phyloP scores from a whole-genome alignment of 1,140 invertebrate species.

The Artemia franciscana region DNA sequence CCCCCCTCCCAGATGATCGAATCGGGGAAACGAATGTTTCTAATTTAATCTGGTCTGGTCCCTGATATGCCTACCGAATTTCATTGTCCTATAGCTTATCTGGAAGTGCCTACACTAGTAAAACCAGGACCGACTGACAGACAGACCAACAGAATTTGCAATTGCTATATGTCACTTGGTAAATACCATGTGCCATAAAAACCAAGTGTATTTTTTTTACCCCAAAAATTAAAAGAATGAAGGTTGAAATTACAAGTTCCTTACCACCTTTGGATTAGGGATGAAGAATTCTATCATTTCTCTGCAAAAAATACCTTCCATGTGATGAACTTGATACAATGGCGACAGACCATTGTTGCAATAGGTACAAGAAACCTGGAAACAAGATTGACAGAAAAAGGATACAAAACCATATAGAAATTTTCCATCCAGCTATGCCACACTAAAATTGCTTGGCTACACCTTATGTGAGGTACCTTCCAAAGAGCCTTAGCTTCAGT shows the following conservation, averaged over 20 bases:
- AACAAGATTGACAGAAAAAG: background rate
- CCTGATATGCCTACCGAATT: too few relatives aligned
- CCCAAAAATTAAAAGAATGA: background rate
- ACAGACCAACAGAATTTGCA: too few relatives aligned
- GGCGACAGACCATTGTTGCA: background rate
- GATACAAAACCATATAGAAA: background rate
- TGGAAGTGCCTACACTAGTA: too few relatives aligned
- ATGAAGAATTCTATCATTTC: background rate
- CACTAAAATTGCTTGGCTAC: background rate
- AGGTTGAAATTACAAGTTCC: background rate
- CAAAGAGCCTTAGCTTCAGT: background rate
- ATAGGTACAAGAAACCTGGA: background rate
- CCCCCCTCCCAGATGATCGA: too few relatives aligned
- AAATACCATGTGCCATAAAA: too few relatives aligned
- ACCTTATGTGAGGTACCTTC: background rate
- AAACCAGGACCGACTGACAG: too few relatives aligned
- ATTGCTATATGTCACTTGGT: too few relatives aligned
- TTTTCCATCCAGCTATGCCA: background rate
- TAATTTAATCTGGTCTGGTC: too few relatives aligned
- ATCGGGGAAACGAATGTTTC: too few relatives aligned
- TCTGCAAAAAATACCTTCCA: background rate
- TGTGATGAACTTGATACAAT: background rate
- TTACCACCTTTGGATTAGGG: background rate
- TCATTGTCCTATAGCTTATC: too few relatives aligned
- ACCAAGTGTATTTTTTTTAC: too few relatives aligned